These are phyloP conservation scores for Ypsolopha scabrella DNA, from an alignment of 2,888 invertebrate genomes.

Conservation along the genomic window DNA sequence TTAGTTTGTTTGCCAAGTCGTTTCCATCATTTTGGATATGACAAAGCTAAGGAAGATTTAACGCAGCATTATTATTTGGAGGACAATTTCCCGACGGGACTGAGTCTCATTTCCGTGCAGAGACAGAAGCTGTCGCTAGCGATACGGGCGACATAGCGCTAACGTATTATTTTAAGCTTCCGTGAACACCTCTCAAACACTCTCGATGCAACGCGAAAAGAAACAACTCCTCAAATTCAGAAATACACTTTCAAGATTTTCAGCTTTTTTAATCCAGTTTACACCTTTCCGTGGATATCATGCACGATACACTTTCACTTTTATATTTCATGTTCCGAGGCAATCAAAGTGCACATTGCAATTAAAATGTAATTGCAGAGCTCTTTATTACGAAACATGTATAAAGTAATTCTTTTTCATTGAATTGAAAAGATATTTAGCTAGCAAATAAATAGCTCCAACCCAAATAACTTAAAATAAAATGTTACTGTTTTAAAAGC, in stretches of 20 bases:
- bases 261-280: too few species aligned
- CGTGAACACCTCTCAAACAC: slow-evolving; percentile 51
- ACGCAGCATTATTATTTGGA: slow-evolving; percentile 59
- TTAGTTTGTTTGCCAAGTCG: neutral
- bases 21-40: slow-evolving; percentile 14
- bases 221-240: too few species aligned
- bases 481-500: neutral
- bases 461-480: neutral
- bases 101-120: slow-evolving; percentile 60
- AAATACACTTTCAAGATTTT: too few species aligned
- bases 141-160: slow-evolving; percentile 24
- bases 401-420: too few species aligned
- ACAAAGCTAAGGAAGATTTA: slow-evolving; percentile 46
- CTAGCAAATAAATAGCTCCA: too few species aligned
- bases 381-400: too few species aligned
- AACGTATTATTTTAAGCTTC: slow-evolving; percentile 64
- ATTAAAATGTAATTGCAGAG: neutral
- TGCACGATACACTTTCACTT: slow-evolving; percentile 18
- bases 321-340: neutral
- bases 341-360: neutral
- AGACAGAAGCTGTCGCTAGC: slow-evolving; percentile 20
- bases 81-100: slow-evolving; percentile 64
- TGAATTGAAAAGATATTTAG: too few species aligned
- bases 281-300: too few species aligned
- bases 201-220: too few species aligned